Conservation (phyloP, 2,113 vertebrate genomes). For the Brienomyrus brachyistius region DNA sequence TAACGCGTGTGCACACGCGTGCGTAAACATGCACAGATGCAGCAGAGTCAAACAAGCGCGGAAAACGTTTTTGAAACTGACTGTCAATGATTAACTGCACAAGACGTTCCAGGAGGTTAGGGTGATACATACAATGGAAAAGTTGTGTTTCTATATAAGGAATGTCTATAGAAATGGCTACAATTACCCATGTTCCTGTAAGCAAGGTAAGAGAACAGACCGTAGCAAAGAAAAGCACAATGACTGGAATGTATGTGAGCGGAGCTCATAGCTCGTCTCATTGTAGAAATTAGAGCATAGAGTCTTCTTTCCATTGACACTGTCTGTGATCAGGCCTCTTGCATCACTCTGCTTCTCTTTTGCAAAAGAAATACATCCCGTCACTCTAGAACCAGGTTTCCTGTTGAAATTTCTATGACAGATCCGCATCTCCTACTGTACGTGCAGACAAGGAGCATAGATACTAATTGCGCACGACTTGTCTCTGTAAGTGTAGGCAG, state of each 20-base stretch:
- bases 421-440: neutral
- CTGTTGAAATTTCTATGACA: neutral
- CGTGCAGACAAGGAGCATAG: neutral
- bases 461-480: neutral
- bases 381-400: neutral
- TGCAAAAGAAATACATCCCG: neutral
- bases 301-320: neutral
- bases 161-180: neutral
- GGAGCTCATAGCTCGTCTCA: neutral
- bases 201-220: neutral
- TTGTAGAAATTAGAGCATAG: neutral
- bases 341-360: neutral
- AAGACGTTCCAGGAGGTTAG: neutral
- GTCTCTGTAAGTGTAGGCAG: neutral
- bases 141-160: neutral
- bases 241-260: neutral
- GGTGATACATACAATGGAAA: neutral
- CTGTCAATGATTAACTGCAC: neutral
- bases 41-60: neutral
- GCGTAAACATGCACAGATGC: neutral
- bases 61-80: neutral
- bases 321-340: neutral
- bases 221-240: neutral
- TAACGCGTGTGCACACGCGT: slow-evolving; percentile 20
- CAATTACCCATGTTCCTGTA: neutral